Conservation (phyloP, 1,140 invertebrate genomes). For the Coelopa frigida region DNA sequence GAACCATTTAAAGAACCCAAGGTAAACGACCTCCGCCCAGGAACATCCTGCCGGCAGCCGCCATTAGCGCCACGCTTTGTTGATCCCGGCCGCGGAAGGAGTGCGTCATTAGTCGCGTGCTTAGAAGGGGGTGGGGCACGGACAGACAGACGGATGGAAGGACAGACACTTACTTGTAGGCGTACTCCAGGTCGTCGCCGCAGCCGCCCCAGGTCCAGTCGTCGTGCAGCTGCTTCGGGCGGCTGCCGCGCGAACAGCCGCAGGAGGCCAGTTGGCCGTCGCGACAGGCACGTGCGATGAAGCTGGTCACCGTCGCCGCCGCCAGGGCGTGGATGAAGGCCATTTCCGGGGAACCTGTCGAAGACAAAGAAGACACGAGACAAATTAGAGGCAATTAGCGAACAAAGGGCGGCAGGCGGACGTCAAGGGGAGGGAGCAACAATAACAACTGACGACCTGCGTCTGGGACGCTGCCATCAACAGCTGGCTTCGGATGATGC, state of each 20-base stretch:
- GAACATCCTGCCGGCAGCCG: too few relatives aligned
- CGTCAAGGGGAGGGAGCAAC: background rate
- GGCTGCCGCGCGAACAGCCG: slow-evolving; percentile 70
- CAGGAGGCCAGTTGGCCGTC: slow-evolving; percentile 84
- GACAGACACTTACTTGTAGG: slow-evolving; percentile 69
- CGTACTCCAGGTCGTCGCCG: slow-evolving; percentile 91
- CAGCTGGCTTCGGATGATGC: too few relatives aligned
- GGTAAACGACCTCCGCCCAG: too few relatives aligned
- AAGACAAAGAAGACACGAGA: slow-evolving; percentile 12
- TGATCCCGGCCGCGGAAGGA: too few relatives aligned
- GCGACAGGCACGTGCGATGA: slow-evolving; percentile 78
- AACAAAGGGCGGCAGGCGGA: background rate
- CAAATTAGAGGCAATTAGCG: slow-evolving; percentile 7
- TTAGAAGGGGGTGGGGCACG: too few relatives aligned
- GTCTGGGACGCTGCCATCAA: slow-evolving; percentile 1
- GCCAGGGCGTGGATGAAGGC: slow-evolving; percentile 86
- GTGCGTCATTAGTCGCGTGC: too few relatives aligned
- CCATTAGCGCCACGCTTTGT: too few relatives aligned
- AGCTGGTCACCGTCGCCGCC: slow-evolving; percentile 79
- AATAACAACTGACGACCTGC: too few relatives aligned
- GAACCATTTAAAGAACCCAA: too few relatives aligned
- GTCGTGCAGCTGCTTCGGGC: slow-evolving; percentile 71
- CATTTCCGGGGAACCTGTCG: slow-evolving; percentile 78
- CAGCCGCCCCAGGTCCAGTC: slow-evolving; percentile 98
- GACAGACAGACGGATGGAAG: background rate